Evolutionary conservation across 2,113 vertebrate genomes (phyloP), one percentile per base, ranked within the genome.

Genomic region (Periophthalmus modestus): DNA sequence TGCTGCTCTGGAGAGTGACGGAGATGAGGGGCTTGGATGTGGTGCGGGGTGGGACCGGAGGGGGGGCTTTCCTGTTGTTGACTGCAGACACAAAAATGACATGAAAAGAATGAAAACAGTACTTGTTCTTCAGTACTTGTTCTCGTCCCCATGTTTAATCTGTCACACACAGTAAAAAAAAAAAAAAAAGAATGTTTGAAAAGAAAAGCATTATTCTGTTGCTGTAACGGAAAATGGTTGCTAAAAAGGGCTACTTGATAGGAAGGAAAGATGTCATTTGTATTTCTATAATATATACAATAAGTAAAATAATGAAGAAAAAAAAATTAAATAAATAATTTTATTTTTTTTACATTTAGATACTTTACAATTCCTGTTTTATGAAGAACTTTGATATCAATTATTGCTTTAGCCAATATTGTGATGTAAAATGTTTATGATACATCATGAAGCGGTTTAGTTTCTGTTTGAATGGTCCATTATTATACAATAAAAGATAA

Each of bases 1-100:
- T 99, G 92, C 98, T 99, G 94, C 98, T 99, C 92, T 99, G 98
- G 84, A 98, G 93, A 0, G 98, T 99, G 89, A 99, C 97, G 2
- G 97, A 98, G 94, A 99, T 98, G 89, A 97, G 96, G 39, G 98
- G 98, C 90, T 99, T 99, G 74, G 96, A 98, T 7, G 96, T 96
- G 91, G 94, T 96, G 66, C 98, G 96, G 33, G 98, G 97, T 62
- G 98, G 98, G 82, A 99, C 96, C 0, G 98, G 97, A 82, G 98
- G 98, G 5, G 98, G 96, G 74, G 96, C 97, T 75, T 95, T 96
- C 93, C 97, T 98, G 94, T 69, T 89, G 87, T 96, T 95, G 95
- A 55, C 96, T 96, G 91, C 93, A 92, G 89, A 84, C 2, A 33
- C 24, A 43, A 46, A 16, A 54, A 75, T 21, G 34, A 39, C 34